Evolutionary conservation across 2,113 vertebrate genomes (phyloP).

Genomic region (Prionailurus viverrinus): DNA sequence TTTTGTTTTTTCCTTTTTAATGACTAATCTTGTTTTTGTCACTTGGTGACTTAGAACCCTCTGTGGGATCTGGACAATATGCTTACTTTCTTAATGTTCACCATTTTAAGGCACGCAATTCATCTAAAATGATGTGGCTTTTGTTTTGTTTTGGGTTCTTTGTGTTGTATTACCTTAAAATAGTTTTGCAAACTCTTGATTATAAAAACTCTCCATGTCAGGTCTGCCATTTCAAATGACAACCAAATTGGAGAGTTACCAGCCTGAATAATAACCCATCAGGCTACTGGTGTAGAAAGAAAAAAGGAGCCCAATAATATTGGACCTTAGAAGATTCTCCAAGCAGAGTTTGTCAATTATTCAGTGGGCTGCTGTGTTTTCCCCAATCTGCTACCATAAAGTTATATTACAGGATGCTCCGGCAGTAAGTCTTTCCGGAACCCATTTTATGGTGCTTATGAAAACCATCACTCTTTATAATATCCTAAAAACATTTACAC

Average conservation of each 20-base stretch:
- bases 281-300: not conserved
- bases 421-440: constrained; percentile 67
- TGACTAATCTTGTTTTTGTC: constrained; percentile 68
- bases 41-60: constrained; percentile 69
- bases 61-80: constrained; percentile 43
- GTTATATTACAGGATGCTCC: not conserved
- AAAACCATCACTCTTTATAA: constrained; percentile 81
- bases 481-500: constrained; percentile 73
- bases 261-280: not conserved
- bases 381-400: constrained; percentile 69
- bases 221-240: not conserved
- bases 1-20: not conserved
- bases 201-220: not conserved
- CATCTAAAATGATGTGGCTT: constrained; percentile 65
- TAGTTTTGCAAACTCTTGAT: constrained; percentile 54
- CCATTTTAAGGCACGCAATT: constrained; percentile 87
- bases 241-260: not conserved
- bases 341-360: constrained; percentile 70
- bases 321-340: constrained; percentile 81
- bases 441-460: constrained; percentile 75
- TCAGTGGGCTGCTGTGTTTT: constrained; percentile 73
- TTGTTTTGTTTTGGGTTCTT: constrained; percentile 55
- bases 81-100: constrained; percentile 81
- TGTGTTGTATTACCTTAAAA: constrained; percentile 77
- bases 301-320: constrained; percentile 62